phyloP scores from a whole-genome alignment of 2,113 vertebrate genomes.

The Tachycineta bicolor region DNA sequence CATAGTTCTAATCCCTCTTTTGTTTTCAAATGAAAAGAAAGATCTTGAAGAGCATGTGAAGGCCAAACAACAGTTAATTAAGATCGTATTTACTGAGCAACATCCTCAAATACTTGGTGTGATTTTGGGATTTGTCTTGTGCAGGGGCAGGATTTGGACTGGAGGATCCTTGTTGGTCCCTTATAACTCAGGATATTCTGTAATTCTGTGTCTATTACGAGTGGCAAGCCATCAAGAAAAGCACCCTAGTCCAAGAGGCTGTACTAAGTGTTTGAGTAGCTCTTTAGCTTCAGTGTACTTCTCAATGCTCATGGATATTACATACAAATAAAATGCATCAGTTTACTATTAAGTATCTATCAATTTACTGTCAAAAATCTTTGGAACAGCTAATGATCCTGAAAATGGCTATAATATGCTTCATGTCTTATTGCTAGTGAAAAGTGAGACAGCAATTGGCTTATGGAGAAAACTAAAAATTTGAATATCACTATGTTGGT shows the following conservation, averaged over 20 bases:
- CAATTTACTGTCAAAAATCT: neutral
- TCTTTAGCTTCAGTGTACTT: neutral
- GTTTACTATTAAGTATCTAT: neutral
- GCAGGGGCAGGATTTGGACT: neutral
- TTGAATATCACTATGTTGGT: neutral
- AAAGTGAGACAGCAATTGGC: neutral
- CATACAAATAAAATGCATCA: neutral
- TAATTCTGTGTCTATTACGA: neutral
- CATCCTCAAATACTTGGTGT: neutral
- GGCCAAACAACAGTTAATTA: neutral
- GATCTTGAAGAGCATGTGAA: neutral
- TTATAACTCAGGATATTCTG: neutral
- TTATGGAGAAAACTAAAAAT: neutral
- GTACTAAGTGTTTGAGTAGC: rapidly evolving
- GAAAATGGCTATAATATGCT: neutral
- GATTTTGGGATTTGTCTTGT: neutral
- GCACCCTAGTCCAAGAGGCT: neutral
- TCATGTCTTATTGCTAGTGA: neutral
- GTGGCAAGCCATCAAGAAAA: neutral
- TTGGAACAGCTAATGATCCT: neutral
- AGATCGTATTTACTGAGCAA: rapidly evolving
- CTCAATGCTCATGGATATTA: neutral
- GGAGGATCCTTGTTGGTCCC: neutral
- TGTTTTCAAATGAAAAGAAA: neutral
- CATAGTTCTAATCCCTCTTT: neutral